A percentile compares a stretch with the other conserved stretches of the same genome.
These are phyloP conservation scores for Emydocephalus ijimae DNA, from an alignment of 2,113 vertebrate species.

Conservation along the genomic window DNA sequence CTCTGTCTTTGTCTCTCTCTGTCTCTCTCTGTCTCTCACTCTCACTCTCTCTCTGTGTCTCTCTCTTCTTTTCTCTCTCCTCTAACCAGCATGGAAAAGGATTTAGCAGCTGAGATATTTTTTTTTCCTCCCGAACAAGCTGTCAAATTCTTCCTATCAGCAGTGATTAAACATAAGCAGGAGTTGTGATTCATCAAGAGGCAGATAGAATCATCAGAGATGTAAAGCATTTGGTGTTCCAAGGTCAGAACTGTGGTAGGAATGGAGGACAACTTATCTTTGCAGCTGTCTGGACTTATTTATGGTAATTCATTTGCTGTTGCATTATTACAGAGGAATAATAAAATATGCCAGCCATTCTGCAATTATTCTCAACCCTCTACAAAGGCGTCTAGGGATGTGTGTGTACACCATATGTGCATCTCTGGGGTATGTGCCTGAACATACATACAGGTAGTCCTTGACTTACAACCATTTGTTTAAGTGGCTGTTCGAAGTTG, in stretches of 20 bases:
- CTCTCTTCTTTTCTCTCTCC: background rate
- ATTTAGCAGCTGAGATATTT: slow-evolving; percentile 30
- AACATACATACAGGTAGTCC: background rate
- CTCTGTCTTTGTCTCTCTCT: too few species aligned
- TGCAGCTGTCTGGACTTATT: slow-evolving; percentile 47
- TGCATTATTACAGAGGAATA: slow-evolving; percentile 46
- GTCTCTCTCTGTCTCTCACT: too few species aligned
- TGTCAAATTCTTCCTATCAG: slow-evolving; percentile 69
- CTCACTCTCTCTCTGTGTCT: too few species aligned
- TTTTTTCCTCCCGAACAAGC: slow-evolving; percentile 40
- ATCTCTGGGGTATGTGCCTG: background rate
- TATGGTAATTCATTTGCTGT: slow-evolving; percentile 57
- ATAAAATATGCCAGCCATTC: slow-evolving; percentile 40
- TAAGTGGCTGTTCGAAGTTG: background rate
- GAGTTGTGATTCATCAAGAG: slow-evolving; percentile 67
- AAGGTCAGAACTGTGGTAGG: slow-evolving; percentile 62
- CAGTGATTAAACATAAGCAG: slow-evolving; percentile 70
- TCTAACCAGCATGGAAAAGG: background rate
- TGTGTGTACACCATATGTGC: background rate
- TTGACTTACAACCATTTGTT: background rate
- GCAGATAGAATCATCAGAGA: slow-evolving; percentile 62
- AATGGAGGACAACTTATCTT: slow-evolving; percentile 52
- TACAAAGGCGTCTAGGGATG: background rate
- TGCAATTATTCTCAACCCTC: slow-evolving; percentile 36
- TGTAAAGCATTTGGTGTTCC: slow-evolving; percentile 56